Base-by-base conservation (phyloP, 1,140 invertebrate species). In the Diorhabda sublineata region DNA sequence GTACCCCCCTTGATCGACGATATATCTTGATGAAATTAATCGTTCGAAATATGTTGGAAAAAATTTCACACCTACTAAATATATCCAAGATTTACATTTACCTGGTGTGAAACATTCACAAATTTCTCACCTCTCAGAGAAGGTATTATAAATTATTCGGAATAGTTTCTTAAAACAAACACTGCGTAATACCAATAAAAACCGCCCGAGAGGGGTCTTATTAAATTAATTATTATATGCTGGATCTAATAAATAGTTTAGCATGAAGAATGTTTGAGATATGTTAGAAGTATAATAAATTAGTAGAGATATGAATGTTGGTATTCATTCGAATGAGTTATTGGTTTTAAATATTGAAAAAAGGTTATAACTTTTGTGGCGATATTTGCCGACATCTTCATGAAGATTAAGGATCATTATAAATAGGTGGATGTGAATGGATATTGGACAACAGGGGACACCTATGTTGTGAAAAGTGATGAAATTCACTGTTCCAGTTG, bases 11-110 rank as follows among this genome's bases (percentile, higher is more conserved):
- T 8, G n/a, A 52, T 52, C 6, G n/a, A 52, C n/a, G n/a, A 52
- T 52, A 8, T n/a, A 52, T 52, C 47, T 52, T n/a, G n/a, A 52
- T 52, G n/a, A 52, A 52, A 52, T 52, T 52, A 52, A 52, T 52
- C 6, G 47, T 52, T n/a, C 47, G n/a, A 52, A 52, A 8, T 52
- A 52, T 52, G 47, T 52, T 52, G 47, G 6, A 52, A 52, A 52
- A 52, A 52, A 52, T 52, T 52, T 52, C 47, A 52, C 47, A 52
- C 47, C 47, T 52, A 52, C 47, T 52, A 8, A 52, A 52, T 52
- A 52, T 52, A 52, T 52, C 47, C 47, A 6, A 52, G 6, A 52
- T 52, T 52, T 52, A n/a, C 47, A 52, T 52, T 52, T 52, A 52
- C 47, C 47, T 52, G 47, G 47, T 52, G 47, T 52, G 47, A 52